Evolutionary conservation across 2,888 invertebrate genomes (phyloP).

Genomic region (Cephus spinipes): DNA sequence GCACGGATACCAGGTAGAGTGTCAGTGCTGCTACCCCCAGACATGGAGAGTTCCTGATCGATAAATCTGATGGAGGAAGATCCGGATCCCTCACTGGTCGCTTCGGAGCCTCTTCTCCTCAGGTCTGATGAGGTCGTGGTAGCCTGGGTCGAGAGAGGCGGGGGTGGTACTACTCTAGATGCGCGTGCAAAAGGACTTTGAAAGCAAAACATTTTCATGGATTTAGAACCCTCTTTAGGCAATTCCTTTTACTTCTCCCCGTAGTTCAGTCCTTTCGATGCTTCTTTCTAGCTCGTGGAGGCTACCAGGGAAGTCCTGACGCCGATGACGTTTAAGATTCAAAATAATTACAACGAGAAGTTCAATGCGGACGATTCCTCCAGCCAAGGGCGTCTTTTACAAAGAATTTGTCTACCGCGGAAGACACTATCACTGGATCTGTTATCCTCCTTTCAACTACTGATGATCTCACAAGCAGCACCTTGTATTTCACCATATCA

Average conservation of each 20-base stretch:
- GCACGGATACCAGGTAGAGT: constrained; percentile 58
- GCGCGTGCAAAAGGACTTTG: constrained; percentile 63
- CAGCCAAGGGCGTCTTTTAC: background rate
- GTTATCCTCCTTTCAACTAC: background rate
- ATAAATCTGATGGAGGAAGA: constrained; percentile 59
- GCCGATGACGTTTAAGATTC: background rate
- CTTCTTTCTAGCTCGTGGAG: too few species aligned
- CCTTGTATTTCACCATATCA: constrained; percentile 1
- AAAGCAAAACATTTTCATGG: constrained; percentile 62
- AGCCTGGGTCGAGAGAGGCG: constrained; percentile 26
- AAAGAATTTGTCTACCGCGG: background rate
- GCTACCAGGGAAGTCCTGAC: background rate
- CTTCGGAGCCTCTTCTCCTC: constrained; percentile 52
- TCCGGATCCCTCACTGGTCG: constrained; percentile 56
- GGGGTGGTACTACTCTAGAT: constrained; percentile 44
- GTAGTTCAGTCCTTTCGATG: background rate
- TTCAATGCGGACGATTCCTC: background rate
- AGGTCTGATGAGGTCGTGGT: background rate
- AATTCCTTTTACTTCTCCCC: background rate
- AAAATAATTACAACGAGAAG: background rate
- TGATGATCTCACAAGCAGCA: background rate
- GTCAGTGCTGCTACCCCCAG: constrained; percentile 59
- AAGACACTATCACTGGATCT: background rate
- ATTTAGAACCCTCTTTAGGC: background rate
- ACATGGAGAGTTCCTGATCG: constrained; percentile 59